Percentiles rank a stretch among this genome's conserved stretches.
Conservation (phyloP, 1,140 invertebrate species). For the Radopholus similis region DNA sequence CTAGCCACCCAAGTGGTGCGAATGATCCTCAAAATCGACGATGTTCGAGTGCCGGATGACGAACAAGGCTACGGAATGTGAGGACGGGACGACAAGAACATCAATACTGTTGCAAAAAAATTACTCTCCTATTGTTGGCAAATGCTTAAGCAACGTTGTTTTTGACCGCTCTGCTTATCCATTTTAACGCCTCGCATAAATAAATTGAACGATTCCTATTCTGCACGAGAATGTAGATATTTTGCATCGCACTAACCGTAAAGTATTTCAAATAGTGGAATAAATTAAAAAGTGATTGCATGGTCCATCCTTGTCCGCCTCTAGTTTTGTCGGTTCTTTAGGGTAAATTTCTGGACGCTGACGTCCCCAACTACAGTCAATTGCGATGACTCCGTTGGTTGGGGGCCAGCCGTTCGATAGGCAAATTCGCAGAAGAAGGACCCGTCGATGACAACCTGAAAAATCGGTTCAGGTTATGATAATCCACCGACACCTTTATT, state of each 20-base stretch:
- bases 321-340: slow-evolving; percentile 8
- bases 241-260: neutral
- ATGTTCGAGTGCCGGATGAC: slow-evolving; percentile 73
- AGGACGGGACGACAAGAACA: neutral
- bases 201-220: no score
- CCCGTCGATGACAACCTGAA: slow-evolving; percentile 23
- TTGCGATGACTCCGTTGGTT: slow-evolving; percentile 2
- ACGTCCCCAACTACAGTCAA: slow-evolving; percentile 22
- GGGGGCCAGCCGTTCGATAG: neutral
- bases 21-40: slow-evolving; percentile 99
- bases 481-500: slow-evolving; percentile 2
- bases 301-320: no score
- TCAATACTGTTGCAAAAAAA: neutral
- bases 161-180: neutral
- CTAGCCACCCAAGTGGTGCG: slow-evolving; percentile 84
- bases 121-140: neutral
- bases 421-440: slow-evolving; percentile 19
- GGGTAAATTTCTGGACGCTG: slow-evolving; percentile 24
- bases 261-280: neutral
- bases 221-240: neutral
- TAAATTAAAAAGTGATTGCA: neutral
- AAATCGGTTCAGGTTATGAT: neutral
- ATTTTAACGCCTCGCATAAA: neutral
- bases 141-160: neutral
- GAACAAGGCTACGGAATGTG: slow-evolving; percentile 34